Evolutionary conservation across 2,888 invertebrate genomes (phyloP), one percentile per base, ranked within the genome.

Genomic region (Cryptophagus acutangulus): DNA sequence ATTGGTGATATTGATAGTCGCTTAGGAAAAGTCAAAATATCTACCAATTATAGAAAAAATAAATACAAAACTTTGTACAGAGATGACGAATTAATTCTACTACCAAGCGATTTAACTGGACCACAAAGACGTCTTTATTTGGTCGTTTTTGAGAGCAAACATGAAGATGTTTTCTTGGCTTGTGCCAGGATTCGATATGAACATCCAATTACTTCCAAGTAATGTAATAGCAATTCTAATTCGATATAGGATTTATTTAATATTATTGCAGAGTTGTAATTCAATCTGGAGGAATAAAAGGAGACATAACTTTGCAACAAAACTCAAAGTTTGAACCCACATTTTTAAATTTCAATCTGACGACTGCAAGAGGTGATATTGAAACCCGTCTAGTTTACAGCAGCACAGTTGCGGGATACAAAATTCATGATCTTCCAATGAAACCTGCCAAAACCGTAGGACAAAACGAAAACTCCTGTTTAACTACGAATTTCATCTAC

Each of bases 301-400:
- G 93, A 0, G 79, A 82, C 36, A 74, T 94, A 2, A 80, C 78
- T 6, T 77, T 94, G 45, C 76, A 74, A 1, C 93, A 93, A 67
- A 78, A 82, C 18, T 87, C 88, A 0, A 84, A 82, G 15, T 90
- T 87, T 63, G 86, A 91, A 66, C 87, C 89, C 0, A 90, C 90
- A 0, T 85, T 84, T 73, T 71, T 84, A 0, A 82, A 81, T 60
- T 81, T 91, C 55, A 79, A 82, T 25, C 65, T 87, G 17, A 74
- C 74, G 0, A 76, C 86, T 0, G 71, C 84, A 0, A 75, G 78
- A 54, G 76, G 78, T 33, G 77, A 82, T 52, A 72, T 82, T 40
- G 81, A 83, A 66, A 79, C 81, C 1, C 81, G 81, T 59, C 72
- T 84, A 2, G 81, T 85, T 18, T 86, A 84, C 59, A 83, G 82